Percentiles rank a stretch among this genome's conserved stretches.
Conservation (phyloP, 1,140 invertebrate genomes). For the Tetramorium simillimum region DNA sequence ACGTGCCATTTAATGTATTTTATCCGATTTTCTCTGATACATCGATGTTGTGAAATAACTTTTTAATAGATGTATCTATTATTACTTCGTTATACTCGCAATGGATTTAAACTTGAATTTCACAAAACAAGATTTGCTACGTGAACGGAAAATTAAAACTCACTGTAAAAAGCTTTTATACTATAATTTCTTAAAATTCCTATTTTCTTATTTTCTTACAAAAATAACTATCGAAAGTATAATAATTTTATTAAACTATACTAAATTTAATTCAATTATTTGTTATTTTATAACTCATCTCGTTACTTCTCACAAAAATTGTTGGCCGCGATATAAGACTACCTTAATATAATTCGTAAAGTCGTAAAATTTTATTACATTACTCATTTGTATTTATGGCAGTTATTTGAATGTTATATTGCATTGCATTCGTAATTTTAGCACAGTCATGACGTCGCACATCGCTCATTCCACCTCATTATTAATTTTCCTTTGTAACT, state of each 20-base stretch:
- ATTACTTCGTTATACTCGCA: background rate
- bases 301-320: background rate
- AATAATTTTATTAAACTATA: background rate
- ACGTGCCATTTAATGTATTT: background rate
- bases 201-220: background rate
- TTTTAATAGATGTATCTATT: constrained; percentile 26
- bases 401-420: background rate
- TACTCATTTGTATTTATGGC: background rate
- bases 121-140: background rate
- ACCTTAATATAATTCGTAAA: background rate
- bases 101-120: background rate
- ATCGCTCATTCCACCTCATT: background rate
- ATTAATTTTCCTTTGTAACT: constrained; percentile 59
- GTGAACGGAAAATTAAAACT: background rate
- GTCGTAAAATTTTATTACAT: background rate
- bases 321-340: background rate
- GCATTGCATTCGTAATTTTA: constrained; percentile 43
- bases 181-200: background rate
- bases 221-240: background rate
- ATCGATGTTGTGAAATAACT: constrained; percentile 1
- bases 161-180: background rate
- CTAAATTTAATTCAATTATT: background rate
- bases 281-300: background rate
- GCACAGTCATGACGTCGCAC: constrained; percentile 3
- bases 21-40: constrained; percentile 14